Base-by-base conservation (phyloP, 2,888 invertebrate species). In the Cephus sareptanus region DNA sequence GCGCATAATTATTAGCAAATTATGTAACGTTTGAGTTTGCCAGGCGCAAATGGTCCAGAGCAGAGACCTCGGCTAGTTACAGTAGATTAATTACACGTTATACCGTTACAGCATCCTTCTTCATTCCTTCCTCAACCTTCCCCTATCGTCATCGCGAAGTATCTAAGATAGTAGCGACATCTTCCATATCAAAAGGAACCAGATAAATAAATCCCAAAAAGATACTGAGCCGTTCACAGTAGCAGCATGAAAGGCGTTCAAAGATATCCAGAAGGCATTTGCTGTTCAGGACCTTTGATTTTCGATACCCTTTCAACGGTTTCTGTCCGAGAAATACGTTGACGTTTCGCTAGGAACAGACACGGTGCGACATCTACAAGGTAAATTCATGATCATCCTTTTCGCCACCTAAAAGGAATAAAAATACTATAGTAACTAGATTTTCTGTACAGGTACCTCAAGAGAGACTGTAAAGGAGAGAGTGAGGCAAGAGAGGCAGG, bases 1-100 rank as follows among this genome's bases (percentile, higher is more conserved):
- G 80, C 78, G 86, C 87, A 87, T 87, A 87, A 87, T 87, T 84
- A 83, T 82, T 81, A 75, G 75, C 81, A 83, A 82, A 84, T 85
- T 84, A 85, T 83, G 83, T 83, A 85, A 83, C 84, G 81, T 80
- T 83, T 81, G 80, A 81, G 86, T 84, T 83, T 84, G 83, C 83
- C 82, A 84, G 83, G 79, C 78, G 81, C 80, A 81, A 79, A 81
- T 83, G 80, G 31, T 23, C 56, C 56, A 23, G 23, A 6, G 23
- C 40, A 23, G 23, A 9, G 2, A 56, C 9, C 56, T 56, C 56
- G 2, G 56, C 2, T 9, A 23, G 23, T 56, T 23, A 9, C 23
- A 23, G 0, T 56, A 56, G 71, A 78, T 78, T 75, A 78, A 75
- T 71, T 37, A 33, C 11, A 40, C 70, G 34, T 34, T 56, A 23